These are phyloP conservation scores for Rhinophrynus dorsalis DNA, from an alignment of 2,797 vertebrate species.

Conservation along the genomic window DNA sequence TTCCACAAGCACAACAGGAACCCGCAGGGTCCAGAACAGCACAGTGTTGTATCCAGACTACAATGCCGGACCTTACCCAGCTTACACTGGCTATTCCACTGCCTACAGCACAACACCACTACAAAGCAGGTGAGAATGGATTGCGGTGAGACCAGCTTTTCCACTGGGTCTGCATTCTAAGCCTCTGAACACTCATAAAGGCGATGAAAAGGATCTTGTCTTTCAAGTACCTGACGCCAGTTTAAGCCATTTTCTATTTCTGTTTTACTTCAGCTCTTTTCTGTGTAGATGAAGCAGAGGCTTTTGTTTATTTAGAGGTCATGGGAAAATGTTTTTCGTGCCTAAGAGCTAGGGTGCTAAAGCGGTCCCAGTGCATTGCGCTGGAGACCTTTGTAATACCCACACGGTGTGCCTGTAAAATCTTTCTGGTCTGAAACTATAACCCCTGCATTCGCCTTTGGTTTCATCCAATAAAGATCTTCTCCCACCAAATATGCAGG, in stretches of 20 bases:
- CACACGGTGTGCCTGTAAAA: too few species aligned
- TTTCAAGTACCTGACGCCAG: too few species aligned
- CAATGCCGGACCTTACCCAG: constrained; percentile 70
- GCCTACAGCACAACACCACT: constrained; percentile 75
- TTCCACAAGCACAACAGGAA: constrained; percentile 73
- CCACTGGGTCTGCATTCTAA: not conserved
- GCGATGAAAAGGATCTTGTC: not conserved
- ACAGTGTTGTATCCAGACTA: constrained; percentile 76
- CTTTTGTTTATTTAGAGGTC: not conserved
- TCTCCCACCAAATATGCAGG: too few species aligned
- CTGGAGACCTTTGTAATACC: too few species aligned
- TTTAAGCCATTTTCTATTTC: too few species aligned
- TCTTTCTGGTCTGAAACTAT: not conserved
- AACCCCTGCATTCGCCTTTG: too few species aligned
- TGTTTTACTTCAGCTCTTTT: not conserved
- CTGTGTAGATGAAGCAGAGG: not conserved
- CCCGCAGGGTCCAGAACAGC: constrained; percentile 77
- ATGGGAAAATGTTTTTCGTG: not conserved
- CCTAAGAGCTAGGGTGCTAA: too few species aligned
- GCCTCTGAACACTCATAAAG: not conserved
- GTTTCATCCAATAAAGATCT: too few species aligned
- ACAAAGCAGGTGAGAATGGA: constrained; percentile 83
- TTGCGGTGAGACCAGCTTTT: not conserved
- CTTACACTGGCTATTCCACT: constrained; percentile 74
- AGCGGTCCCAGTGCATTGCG: too few species aligned